Base-by-base conservation (phyloP, 2,113 vertebrate species). In the Bubo blakistoni region DNA sequence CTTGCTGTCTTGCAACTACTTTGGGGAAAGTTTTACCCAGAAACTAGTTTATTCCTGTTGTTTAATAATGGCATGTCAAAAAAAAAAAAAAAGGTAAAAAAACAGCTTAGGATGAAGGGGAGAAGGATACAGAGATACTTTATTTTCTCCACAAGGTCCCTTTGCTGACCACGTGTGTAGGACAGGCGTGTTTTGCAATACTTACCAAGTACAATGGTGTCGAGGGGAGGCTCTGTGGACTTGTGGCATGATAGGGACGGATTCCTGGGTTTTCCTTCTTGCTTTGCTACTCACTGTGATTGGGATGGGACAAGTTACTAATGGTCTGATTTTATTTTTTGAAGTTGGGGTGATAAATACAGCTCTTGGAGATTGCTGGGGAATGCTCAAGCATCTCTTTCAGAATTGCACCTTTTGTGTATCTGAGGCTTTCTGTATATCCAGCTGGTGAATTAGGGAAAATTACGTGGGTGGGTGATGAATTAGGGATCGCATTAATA, bases 61-160 rank as follows among this genome's bases (percentile, higher is more conserved):
- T 95, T 88, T 91, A 92, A 93, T 92, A 87, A 89, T 55, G 40
- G 8, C 24, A 52, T 8, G 26, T 63, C 16, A n/a, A 32, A 9
- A 34, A 15, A 25, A 14, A 6, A 42, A 44, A 26, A 66, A 25
- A 29, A 10, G 6, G 40, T 40, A 16, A 17, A 21, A 80, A 69
- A 20, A 2, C 19, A 76, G 32, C 16, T 95, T 29, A 69, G 67
- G 82, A 84, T 49, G 74, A 63, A 89, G 78, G 42, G 47, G 22
- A 80, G 82, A 51, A 70, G 62, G 87, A 90, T 47, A 96, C 87
- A 97, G 92, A 93, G 89, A 88, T 95, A 93, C 87, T 96, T 74
- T 61, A 30, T 88, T 94, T 97, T 95, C 32, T 63, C 36, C 46
- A 51, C 32, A 17, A 88, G 77, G 71, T 89, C 87, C 73, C 90